Conservation (phyloP, 2,113 vertebrate species). For the Cyphomyrus discorhynchus region DNA sequence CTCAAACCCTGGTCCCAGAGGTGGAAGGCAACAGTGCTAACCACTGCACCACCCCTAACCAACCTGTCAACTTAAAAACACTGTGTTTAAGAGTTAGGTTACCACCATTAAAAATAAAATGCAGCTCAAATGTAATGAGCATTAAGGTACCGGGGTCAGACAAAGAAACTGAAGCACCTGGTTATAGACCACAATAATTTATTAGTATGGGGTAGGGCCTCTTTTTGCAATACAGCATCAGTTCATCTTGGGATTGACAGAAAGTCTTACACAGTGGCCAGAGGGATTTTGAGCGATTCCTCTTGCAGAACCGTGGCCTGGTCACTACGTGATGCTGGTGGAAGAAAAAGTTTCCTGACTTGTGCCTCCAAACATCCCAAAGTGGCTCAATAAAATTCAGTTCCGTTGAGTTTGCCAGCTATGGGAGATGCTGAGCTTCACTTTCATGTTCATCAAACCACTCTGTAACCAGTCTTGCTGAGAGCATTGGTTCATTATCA, state of each 20-base stretch:
- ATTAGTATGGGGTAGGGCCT: not conserved
- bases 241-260: not conserved
- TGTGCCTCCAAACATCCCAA: not conserved
- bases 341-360: not conserved
- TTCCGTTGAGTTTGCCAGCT: not conserved
- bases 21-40: not conserved
- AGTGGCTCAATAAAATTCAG: not conserved
- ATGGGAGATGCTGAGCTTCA: not conserved
- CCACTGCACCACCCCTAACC: not conserved
- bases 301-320: not conserved
- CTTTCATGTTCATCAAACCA: not conserved
- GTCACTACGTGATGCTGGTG: not conserved
- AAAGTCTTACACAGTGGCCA: not conserved
- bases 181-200: not conserved
- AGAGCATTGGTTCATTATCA: not conserved
- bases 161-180: not conserved
- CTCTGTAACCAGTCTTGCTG: not conserved
- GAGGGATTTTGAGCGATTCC: not conserved
- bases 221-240: not conserved
- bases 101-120: not conserved
- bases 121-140: not conserved
- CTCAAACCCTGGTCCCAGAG: not conserved
- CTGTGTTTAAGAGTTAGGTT: not conserved
- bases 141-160: not conserved
- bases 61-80: not conserved